phyloP scores from a whole-genome alignment of 37 sponge, comb jelly and placozoan genomes.

The Crambe crambe region DNA sequence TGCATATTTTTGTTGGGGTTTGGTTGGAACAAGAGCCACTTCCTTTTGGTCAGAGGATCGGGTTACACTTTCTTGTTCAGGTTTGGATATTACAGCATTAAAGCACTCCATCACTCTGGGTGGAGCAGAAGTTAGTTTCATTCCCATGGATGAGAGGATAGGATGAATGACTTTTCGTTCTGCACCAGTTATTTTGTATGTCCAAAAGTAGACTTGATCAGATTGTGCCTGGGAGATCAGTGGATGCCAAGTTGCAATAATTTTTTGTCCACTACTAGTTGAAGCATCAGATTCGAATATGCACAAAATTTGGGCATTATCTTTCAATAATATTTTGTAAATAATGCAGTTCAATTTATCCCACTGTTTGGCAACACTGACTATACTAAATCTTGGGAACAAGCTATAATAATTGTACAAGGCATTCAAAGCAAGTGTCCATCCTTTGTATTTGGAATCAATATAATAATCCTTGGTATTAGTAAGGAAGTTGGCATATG shows the following conservation, averaged over 20 bases:
- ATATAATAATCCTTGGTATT: neutral
- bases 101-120: constrained; percentile 18
- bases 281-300: neutral
- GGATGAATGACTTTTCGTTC: constrained; percentile 1
- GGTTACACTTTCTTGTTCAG: no score
- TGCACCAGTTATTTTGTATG: neutral
- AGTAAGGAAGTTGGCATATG: constrained; percentile 59
- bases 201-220: neutral
- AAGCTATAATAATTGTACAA: constrained; percentile 26
- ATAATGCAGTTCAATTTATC: neutral
- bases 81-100: constrained; percentile 1
- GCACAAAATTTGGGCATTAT: neutral
- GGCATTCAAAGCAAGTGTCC: neutral
- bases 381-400: constrained; percentile 52
- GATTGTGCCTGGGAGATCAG: neutral
- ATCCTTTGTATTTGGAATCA: neutral
- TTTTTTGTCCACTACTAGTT: neutral
- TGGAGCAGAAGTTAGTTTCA: constrained; percentile 53
- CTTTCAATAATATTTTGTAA: neutral
- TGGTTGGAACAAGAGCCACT: neutral
- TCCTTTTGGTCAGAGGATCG: neutral
- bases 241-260: neutral
- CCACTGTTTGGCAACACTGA: neutral
- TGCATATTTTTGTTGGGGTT: no score
- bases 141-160: constrained; percentile 30